phyloP scores from a whole-genome alignment of 2,888 invertebrate species.

The Pristionchus fissidentatus region DNA sequence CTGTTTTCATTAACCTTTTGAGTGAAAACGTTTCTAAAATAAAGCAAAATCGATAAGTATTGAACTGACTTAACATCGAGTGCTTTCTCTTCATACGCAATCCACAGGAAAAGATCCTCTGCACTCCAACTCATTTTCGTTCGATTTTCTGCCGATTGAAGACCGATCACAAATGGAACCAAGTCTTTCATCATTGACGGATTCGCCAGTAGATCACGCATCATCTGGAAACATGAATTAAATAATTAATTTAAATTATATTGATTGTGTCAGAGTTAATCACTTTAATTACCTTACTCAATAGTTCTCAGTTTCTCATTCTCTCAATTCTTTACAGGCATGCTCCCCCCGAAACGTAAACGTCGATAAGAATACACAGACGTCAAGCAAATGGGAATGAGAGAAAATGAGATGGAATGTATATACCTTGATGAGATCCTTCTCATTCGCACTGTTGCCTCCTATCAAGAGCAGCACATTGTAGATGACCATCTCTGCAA shows the following conservation, averaged over 20 bases:
- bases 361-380: too few relatives aligned
- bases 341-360: too few relatives aligned
- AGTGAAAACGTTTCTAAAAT: too few relatives aligned
- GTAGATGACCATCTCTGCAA: conserved; percentile 28
- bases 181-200: conserved; percentile 37
- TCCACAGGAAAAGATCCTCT: conserved; percentile 56
- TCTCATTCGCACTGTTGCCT: conserved; percentile 9
- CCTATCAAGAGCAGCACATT: background rate
- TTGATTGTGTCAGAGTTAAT: too few relatives aligned
- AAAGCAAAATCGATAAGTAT: too few relatives aligned
- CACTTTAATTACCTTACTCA: background rate
- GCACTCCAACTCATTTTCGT: conserved; percentile 54
- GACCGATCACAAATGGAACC: conserved; percentile 31
- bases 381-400: too few relatives aligned
- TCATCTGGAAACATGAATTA: background rate
- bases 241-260: background rate
- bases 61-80: conserved; percentile 47
- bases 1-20: too few relatives aligned
- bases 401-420: too few relatives aligned
- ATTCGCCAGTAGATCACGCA: conserved; percentile 3
- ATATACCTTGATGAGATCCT: conserved; percentile 17
- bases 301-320: too few relatives aligned
- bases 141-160: conserved; percentile 44
- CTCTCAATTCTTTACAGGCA: too few relatives aligned
- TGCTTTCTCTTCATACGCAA: conserved; percentile 51